Evolutionary conservation across 2,113 vertebrate genomes (phyloP), one percentile per base, ranked within the genome.

Genomic region (Beaufortia kweichowensis): DNA sequence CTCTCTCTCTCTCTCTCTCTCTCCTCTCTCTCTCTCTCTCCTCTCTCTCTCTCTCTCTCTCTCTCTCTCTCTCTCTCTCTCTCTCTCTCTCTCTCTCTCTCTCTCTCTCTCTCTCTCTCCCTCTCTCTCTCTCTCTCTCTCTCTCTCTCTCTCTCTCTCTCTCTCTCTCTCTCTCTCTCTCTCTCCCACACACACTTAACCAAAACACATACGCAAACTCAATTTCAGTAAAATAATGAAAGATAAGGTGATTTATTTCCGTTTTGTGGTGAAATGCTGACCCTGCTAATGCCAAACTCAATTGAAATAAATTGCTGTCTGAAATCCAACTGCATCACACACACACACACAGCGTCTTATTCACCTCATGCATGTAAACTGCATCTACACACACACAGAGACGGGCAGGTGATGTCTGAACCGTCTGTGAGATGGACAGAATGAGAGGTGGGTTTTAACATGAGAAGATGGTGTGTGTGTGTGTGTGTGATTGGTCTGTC

Each of bases 401-500:
- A 43, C 46, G 19, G 35, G 35, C 79, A 57, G 29, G 26, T 39
- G 67, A 68, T 64, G 43, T 39, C 21, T n/a, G 64, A 66, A 65
- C 1, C 6, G 53, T 39, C 35, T 69, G 70, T 79, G 19, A 50
- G 70, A 61, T 6, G 39, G 69, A 35, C 31, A 3, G 29, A 41
- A 57, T 14, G 41, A 53, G 24, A 4, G 21, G 14, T 59, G 50
- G 50, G 69, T 8, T 7, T n/a, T n/a, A n/a, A n/a, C n/a, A n/a
- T n/a, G 21, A 15, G 29, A 2, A 29, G 41, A 26, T 23, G 46
- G 71, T 75, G 59, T 65, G 61, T 21, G 59, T 64, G 75, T 41
- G 62, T 67, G 75, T 71, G 67, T 78, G 76, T 82, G 79, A 82
- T 82, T 82, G 71, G 57, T 68, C 77, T 82, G 81, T 82, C 81